Base-by-base conservation (phyloP, 2,113 vertebrate genomes). In the Hemibagrus wyckioides region DNA sequence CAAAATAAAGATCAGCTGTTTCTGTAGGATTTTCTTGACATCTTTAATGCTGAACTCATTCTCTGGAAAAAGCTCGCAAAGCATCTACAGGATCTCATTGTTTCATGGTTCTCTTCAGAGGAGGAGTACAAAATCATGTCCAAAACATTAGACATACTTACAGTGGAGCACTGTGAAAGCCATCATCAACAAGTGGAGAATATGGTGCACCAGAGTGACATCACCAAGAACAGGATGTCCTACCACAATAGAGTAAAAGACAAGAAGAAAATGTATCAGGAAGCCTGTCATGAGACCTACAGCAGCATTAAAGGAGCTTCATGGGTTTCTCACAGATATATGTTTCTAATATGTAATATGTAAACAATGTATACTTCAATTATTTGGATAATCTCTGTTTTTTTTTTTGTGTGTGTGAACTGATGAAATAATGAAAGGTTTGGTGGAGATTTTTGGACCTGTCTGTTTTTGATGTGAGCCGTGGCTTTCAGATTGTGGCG, bases 381-480 rank as follows among this genome's bases (percentile, higher is more conserved):
- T 79, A 79, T 21, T 79, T 33, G 25, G 28, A n/a, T 79, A 4
- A 56, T 56, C 52, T 56, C 2, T 56, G 4, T 10, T 25, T 41
- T 44, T 61, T 54, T 41, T 48, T 76, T 50, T 19, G 44, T 44
- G 3, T 76, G 3, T 44, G 3, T 17, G 28, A 59, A 44, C 23
- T 23, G 41, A 33, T 52, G n/a, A 69, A 48, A 67, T 65, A 65
- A 52, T 48, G 41, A 25, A 19, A 50, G 44, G 50, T 67, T n/a
- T 30, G 41, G 21, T 54, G 1, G 41, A 33, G 82, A 52, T 13
- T 54, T 25, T 67, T 48, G n/a, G 61, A 48, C 19, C 39, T 65
- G 59, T 13, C 44, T 50, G 77, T 71, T 39, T 57, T 86, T 86
- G 63, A 82, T 81, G 57, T 28, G 33, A 71, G 77, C 77, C 28